A percentile compares a stretch with the other conserved stretches of the same genome.
Conservation (phyloP, 2,888 invertebrate genomes). For the Deilephila porcellus region DNA sequence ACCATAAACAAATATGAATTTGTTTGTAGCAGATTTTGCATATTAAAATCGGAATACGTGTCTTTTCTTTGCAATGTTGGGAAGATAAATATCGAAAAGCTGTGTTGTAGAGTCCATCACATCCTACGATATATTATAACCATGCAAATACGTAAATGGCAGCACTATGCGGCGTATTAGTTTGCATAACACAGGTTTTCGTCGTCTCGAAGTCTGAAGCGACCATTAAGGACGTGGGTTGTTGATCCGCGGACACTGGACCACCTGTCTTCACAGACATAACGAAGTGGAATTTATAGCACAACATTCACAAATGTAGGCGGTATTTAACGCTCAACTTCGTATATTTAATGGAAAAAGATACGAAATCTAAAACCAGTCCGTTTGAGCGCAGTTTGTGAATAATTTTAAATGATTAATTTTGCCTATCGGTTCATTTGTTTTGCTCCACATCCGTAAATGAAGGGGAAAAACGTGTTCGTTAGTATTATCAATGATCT, state of each 20-base stretch:
- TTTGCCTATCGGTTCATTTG: conserved; percentile 20
- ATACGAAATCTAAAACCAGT: conserved; percentile 25
- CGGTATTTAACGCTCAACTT: conserved; percentile 41
- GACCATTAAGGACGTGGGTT: conserved; percentile 22
- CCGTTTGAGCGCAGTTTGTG: conserved; percentile 12
- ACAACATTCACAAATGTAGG: conserved; percentile 45
- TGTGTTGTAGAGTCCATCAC: no score
- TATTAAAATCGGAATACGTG: no score
- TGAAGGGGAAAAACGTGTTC: conserved; percentile 19
- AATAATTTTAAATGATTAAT: conserved; percentile 24
- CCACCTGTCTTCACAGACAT: conserved; percentile 76
- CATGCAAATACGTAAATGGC: not conserved
- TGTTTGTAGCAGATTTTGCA: no score
- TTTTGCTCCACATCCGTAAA: conserved; percentile 8
- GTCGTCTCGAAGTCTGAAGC: conserved; percentile 17
- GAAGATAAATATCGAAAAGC: no score
- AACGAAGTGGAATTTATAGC: conserved; percentile 78
- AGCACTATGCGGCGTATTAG: not conserved
- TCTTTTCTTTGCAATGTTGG: no score
- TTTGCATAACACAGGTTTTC: conserved; percentile 21
- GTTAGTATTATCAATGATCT: conserved; percentile 20
- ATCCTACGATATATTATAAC: no score
- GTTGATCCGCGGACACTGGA: conserved; percentile 25
- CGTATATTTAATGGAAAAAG: conserved; percentile 23
- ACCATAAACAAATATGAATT: no score